Evolutionary conservation across 1,140 invertebrate genomes (phyloP), one percentile per base, ranked within the genome.

Genomic region (Drosophila lowei): DNA sequence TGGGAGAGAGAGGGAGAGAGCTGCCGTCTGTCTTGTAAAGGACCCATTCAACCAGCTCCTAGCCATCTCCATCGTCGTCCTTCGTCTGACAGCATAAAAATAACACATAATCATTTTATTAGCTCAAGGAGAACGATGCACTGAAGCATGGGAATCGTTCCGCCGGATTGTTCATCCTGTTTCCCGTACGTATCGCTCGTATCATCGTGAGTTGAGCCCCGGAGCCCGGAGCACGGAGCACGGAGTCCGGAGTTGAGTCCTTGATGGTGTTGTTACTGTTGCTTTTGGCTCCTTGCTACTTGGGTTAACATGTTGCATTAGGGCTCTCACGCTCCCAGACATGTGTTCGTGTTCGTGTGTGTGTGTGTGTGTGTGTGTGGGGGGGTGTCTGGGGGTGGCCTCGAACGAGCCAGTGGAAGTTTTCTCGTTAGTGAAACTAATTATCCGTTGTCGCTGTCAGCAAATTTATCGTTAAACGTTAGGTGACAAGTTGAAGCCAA

Each of bases 361-460:
- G 38, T 49, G 72, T 47, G 75, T 78, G 55, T 61, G 56, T n/a
- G 70, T 23, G 77, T 62, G 53, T n/a, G 49, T 50, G 62, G 57
- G 58, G 68, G 68, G 70, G 77, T 62, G 53, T 15, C 46, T 59
- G 68, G 60, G 58, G 68, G 63, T 48, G 41, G 57, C 28, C 18
- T 53, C 52, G n/a, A 49, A 42, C 67, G 54, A 65, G 73, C 65
- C 72, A 67, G 83, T 88, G 72, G 78, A 86, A 86, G 83, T 86
- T 86, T 86, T 88, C 83, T 86, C 83, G 83, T 88, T 86, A 86
- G 83, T 73, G 83, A 88, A 86, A 86, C 83, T 86, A 86, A 86
- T 86, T 86, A 86, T 86, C 83, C 83, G 83, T 86, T 88, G 83
- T 86, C 71, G 84, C 83, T 86, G 83, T 88, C 83, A 86, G 83